Conservation (phyloP, 2,888 invertebrate species). For the Sinotaia quadrata region DNA sequence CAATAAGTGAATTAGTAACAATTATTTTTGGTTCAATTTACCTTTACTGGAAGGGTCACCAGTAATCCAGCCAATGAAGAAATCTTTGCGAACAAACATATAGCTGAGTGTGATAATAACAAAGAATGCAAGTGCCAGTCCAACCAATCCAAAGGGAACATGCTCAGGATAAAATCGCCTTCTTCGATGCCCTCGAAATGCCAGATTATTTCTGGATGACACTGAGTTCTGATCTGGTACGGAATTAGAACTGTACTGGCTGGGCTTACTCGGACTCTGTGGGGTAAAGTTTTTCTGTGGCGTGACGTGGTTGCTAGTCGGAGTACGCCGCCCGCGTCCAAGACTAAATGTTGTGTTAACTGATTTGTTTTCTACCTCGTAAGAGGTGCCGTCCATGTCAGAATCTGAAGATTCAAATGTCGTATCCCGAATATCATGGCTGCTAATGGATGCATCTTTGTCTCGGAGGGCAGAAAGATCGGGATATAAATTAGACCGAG, state of each 20-base stretch:
- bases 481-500: conserved; percentile 40
- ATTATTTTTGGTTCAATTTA: too few relatives aligned
- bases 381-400: conserved; percentile 56
- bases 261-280: too few relatives aligned
- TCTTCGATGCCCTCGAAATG: conserved; percentile 14
- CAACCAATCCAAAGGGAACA: conserved; percentile 52
- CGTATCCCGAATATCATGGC: conserved; percentile 23
- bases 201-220: conserved; percentile 6
- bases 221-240: conserved; percentile 14
- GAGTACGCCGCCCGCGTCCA: conserved; percentile 10
- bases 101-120: conserved; percentile 53
- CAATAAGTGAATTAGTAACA: too few relatives aligned
- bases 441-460: conserved; percentile 7
- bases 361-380: conserved; percentile 57
- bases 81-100: conserved; percentile 43
- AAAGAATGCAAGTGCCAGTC: conserved; percentile 54
- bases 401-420: conserved; percentile 57
- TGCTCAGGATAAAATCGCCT: conserved; percentile 37
- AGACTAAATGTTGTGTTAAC: conserved; percentile 54
- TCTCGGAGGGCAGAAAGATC: conserved; percentile 29
- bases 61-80: conserved; percentile 37
- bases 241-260: conserved; percentile 5
- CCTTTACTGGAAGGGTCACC: conserved; percentile 16
- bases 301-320: conserved; percentile 30
- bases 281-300: conserved; percentile 12